These are phyloP conservation scores for Beroe forskalii DNA, from an alignment of 37 sponge, comb jelly and placozoan genomes.

Conservation along the genomic window DNA sequence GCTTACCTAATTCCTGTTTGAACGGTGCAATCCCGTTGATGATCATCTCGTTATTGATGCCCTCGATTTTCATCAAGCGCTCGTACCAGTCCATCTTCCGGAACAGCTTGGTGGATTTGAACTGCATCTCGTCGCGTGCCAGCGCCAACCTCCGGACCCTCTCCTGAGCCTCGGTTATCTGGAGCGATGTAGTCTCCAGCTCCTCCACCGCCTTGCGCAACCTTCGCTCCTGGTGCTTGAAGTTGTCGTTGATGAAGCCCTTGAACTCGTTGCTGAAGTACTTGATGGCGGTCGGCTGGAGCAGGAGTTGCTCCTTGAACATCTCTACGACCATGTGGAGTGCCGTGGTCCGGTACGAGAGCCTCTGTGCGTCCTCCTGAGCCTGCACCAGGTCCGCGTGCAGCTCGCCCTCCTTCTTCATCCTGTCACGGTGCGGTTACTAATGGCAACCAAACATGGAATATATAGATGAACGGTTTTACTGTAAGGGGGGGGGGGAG, in stretches of 20 bases:
- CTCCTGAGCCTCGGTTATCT: not conserved
- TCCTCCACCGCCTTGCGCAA: not conserved
- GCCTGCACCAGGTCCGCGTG: not conserved
- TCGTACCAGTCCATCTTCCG: conserved; percentile 36
- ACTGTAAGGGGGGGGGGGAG: no score
- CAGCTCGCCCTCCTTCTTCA: not conserved
- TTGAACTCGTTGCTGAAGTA: conserved; percentile 12
- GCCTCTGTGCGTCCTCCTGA: not conserved
- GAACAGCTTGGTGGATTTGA: not conserved
- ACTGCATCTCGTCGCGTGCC: not conserved
- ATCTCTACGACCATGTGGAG: not conserved
- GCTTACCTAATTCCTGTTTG: conserved; percentile 7
- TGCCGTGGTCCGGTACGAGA: conserved; percentile 14
- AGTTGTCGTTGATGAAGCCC: not conserved
- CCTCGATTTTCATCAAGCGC: not conserved
- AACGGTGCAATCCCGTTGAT: conserved; percentile 2
- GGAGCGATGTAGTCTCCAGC: not conserved
- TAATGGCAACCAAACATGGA: no score
- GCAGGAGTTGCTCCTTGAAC: not conserved
- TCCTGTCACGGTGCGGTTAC: not conserved
- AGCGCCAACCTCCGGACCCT: not conserved
- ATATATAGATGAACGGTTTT: no score
- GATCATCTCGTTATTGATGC: not conserved
- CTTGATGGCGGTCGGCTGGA: not conserved
- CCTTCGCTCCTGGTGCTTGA: not conserved